Percentiles rank a stretch among this genome's conserved stretches.
Evolutionary conservation across 2,888 invertebrate species (phyloP).

Genomic region (Troglohyphantes excavatus): DNA sequence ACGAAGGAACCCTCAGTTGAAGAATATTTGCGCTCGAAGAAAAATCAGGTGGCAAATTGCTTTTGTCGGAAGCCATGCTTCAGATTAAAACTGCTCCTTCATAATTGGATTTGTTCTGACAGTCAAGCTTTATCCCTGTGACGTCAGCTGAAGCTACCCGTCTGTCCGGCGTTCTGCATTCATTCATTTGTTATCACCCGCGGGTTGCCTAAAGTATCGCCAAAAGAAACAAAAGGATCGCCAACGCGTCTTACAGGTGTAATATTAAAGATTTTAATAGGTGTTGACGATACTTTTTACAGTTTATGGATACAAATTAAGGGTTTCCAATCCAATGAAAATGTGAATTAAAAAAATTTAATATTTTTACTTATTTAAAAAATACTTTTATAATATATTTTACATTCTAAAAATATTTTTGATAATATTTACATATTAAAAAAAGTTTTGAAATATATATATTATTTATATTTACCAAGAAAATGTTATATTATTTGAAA

Average conservation of each 20-base stretch:
- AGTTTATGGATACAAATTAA: no score
- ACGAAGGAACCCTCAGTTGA: not conserved
- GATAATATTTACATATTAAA: no score
- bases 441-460: no score
- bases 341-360: no score
- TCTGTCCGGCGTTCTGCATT: constrained; percentile 40
- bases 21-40: constrained; percentile 43
- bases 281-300: no score
- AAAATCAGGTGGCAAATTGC: constrained; percentile 75
- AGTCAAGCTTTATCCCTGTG: constrained; percentile 59
- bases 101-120: constrained; percentile 77
- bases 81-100: constrained; percentile 74
- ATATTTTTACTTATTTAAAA: no score
- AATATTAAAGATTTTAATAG: no score
- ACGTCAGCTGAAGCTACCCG: constrained; percentile 54
- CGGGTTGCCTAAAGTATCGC: constrained; percentile 38
- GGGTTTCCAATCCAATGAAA: no score
- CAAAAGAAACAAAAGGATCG: constrained; percentile 23
- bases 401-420: no score
- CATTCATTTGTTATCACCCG: constrained; percentile 61
- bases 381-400: no score
- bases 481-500: no score
- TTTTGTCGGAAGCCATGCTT: constrained; percentile 72
- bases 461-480: no score
- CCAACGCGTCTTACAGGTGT: not conserved